A percentile compares a stretch with the other conserved stretches of the same genome.
Evolutionary conservation across 2,797 vertebrate species (phyloP).

Genomic region (Erethizon dorsatum): DNA sequence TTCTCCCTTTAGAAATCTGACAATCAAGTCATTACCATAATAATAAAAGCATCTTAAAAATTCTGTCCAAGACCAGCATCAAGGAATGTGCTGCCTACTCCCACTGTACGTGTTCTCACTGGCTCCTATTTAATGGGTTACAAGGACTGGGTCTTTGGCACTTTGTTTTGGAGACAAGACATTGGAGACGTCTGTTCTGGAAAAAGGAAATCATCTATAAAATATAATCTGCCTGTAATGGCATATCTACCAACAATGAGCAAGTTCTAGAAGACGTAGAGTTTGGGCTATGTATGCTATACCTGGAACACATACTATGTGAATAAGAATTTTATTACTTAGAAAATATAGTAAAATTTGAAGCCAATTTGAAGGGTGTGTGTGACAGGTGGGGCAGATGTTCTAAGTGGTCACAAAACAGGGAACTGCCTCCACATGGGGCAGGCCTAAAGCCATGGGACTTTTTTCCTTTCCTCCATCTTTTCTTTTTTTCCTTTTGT

Average conservation of each 20-base stretch:
- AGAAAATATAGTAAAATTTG: constrained; percentile 78
- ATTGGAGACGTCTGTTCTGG: constrained; percentile 72
- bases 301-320: constrained; percentile 60
- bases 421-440: neutral
- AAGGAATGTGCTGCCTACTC: neutral
- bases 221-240: constrained; percentile 69
- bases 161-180: constrained; percentile 75
- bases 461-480: neutral
- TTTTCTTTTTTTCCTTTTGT: neutral
- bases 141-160: constrained; percentile 6
- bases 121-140: constrained; percentile 57
- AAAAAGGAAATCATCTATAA: constrained; percentile 78
- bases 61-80: neutral
- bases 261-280: constrained; percentile 59
- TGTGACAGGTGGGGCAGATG: constrained; percentile 58
- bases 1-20: constrained; percentile 55
- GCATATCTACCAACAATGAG: neutral
- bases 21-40: constrained; percentile 35
- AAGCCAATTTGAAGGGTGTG: constrained; percentile 76
- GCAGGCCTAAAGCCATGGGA: neutral
- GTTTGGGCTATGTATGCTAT: neutral
- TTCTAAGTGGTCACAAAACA: constrained; percentile 37
- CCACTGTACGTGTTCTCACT: constrained; percentile 45
- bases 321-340: constrained; percentile 79
- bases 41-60: constrained; percentile 69